phyloP scores from a whole-genome alignment of 2,113 vertebrate species.

The Hemiscyllium ocellatum region DNA sequence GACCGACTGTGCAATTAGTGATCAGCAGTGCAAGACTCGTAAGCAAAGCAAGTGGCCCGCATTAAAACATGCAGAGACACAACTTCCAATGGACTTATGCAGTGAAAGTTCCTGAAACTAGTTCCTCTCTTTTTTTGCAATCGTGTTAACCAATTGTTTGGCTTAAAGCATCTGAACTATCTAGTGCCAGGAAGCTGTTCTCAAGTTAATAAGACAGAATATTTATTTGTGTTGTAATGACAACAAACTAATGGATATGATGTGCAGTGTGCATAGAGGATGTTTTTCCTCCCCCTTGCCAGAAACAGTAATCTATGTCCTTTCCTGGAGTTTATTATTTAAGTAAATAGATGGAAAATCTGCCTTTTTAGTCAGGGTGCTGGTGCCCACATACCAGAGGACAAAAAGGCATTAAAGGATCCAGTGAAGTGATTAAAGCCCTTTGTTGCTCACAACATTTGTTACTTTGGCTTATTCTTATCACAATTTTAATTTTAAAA shows the following conservation, averaged over 20 bases:
- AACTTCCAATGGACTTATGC: no score
- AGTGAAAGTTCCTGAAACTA: background rate
- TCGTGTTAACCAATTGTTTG: background rate
- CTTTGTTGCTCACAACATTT: background rate
- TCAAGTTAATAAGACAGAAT: background rate
- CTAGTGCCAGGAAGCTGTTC: background rate
- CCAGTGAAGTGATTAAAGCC: background rate
- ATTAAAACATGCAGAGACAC: background rate
- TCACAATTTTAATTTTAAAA: background rate
- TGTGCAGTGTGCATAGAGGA: background rate
- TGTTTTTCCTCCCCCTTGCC: background rate
- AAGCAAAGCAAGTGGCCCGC: background rate
- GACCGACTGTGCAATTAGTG: constrained; percentile 10
- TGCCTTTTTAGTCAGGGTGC: background rate
- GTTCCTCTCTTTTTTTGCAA: background rate
- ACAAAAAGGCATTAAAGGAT: background rate
- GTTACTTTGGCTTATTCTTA: background rate
- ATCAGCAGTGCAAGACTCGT: background rate
- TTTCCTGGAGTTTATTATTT: background rate
- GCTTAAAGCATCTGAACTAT: background rate
- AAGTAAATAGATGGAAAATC: background rate
- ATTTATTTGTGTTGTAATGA: background rate
- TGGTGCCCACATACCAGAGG: background rate
- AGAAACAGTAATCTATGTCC: background rate
- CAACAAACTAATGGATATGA: background rate